Conservation (phyloP, 2,113 vertebrate genomes). For the Pitta sordida region DNA sequence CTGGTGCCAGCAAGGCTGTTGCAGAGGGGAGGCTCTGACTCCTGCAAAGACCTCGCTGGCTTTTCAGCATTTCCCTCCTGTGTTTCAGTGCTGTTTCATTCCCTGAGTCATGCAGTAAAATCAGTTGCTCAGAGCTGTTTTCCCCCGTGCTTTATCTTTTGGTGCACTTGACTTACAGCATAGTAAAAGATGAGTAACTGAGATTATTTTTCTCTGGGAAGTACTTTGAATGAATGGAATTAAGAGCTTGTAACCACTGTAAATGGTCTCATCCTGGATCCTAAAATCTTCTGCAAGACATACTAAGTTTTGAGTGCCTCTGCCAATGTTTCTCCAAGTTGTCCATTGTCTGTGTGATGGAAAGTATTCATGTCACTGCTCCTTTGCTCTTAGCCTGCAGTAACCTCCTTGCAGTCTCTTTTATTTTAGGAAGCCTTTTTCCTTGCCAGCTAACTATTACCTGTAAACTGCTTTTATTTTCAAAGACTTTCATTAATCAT, state of each 20-base stretch:
- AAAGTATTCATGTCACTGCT: background rate
- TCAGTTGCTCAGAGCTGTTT: background rate
- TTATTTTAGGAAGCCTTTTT: background rate
- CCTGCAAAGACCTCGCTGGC: background rate
- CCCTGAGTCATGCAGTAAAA: background rate
- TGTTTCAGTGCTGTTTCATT: background rate
- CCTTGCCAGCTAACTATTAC: background rate
- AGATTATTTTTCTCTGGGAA: background rate
- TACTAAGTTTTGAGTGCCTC: background rate
- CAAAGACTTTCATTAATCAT: background rate
- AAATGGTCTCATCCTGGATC: background rate
- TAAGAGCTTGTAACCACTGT: background rate
- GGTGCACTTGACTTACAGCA: background rate
- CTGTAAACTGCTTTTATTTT: background rate
- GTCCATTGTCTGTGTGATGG: fast-evolving
- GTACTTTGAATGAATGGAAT: background rate
- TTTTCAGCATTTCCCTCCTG: background rate
- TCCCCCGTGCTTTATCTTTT: background rate
- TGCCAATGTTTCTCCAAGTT: background rate
- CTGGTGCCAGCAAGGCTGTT: background rate
- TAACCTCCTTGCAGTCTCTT: background rate
- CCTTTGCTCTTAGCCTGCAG: background rate
- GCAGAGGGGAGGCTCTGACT: background rate
- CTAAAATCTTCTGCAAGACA: background rate
- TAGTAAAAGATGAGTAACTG: background rate